Base-by-base conservation (phyloP, 2,113 vertebrate species). In the Sapajus apella region DNA sequence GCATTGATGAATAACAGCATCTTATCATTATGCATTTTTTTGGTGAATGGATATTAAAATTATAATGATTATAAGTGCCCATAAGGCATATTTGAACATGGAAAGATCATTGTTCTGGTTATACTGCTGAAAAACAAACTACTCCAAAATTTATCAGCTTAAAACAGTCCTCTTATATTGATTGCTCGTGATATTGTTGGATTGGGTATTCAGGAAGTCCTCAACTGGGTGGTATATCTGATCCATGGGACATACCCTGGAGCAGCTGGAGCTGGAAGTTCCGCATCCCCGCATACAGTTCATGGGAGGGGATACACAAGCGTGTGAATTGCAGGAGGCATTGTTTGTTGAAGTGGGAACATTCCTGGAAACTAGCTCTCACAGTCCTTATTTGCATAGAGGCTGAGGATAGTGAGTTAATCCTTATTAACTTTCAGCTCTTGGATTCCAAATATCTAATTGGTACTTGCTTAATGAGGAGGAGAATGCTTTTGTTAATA, bases 401-500 rank as follows among this genome's bases (percentile, higher is more conserved):
- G 25, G 37, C 56, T 77, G 56, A 77, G 47, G 93, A 82, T 89
- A 40, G 43, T 86, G 70, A 87, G 25, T 75, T 84, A 12, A 73
- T 64, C 23, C 64, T 68, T 79, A 68, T 43, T 52, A 52, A 75
- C 5, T 55, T 91, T 91, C 52, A 58, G 50, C 32, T 70, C 70
- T 92, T 45, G 16, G 43, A 47, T 55, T 75, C 43, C 64, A 58
- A 18, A 32, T 87, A 27, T 87, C 64, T 90, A 61, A 97, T 16
- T 80, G 40, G 13, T 56, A 50, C 20, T 61, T 92, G 8, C 47
- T 86, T 94, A 89, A 87, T 70, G 56, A 64, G 13, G 18, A 84
- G 25, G 66, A 87, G 11, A 81, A 94, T 72, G 56, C 14, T 95
- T 64, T 85, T 52, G 81, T 77, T 81, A 95, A 86, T 75, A n/a